These are phyloP conservation scores for Galeopsomyia nigrocyanea DNA, from an alignment of 2,888 invertebrate genomes.

Conservation along the genomic window DNA sequence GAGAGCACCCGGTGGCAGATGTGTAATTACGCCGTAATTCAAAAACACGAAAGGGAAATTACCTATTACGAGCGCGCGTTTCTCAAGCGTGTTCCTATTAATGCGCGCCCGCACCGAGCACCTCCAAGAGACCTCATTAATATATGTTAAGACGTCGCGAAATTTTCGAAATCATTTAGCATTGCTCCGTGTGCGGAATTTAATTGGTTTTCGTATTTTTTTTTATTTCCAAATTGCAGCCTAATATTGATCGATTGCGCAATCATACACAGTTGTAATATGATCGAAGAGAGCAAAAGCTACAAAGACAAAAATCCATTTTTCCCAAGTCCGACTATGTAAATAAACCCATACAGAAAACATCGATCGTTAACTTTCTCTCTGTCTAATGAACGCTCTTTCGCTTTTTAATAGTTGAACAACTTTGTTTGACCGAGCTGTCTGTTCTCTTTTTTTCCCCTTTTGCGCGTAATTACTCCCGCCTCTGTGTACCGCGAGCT, in stretches of 20 bases:
- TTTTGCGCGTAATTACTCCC: constrained; percentile 21
- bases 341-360: no score
- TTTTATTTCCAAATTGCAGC: constrained; percentile 4
- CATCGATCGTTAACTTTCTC: constrained; percentile 14
- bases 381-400: constrained; percentile 26
- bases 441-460: constrained; percentile 21
- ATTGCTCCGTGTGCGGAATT: no score
- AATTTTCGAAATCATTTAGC: no score
- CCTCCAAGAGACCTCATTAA: constrained; percentile 22
- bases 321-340: no score
- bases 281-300: not conserved
- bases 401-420: constrained; percentile 34
- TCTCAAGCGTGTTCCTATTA: constrained; percentile 46
- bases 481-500: constrained; percentile 2
- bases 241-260: no score
- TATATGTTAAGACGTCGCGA: constrained; percentile 19
- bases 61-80: constrained; percentile 59
- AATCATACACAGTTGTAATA: not conserved
- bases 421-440: constrained; percentile 19
- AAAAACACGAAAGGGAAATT: constrained; percentile 61
- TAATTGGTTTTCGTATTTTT: constrained; percentile 3
- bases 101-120: constrained; percentile 24
- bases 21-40: constrained; percentile 62
- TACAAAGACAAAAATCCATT: constrained; percentile 14
- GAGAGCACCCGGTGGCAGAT: constrained; percentile 46